Base-by-base conservation (phyloP, 2,113 vertebrate species). In the Stegastes partitus region DNA sequence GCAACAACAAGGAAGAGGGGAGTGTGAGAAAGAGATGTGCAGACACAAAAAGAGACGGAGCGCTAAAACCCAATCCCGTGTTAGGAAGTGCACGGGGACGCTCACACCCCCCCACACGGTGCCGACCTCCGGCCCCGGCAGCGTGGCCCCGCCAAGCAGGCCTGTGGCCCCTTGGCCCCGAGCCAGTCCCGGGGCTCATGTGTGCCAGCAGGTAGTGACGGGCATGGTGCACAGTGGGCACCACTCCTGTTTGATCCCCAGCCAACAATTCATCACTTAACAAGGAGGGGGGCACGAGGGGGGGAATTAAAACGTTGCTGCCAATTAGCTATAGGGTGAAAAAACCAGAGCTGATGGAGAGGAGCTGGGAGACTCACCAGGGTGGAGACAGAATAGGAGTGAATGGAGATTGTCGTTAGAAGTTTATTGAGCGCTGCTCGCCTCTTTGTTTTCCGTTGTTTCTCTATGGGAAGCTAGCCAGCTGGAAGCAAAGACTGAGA, bases 191-290 rank as follows among this genome's bases (percentile, higher is more conserved):
- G 84, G 91, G 81, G 87, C 95, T 96, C 95, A 94, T 94, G 82
- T 74, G 84, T 79, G 90, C 94, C 88, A 94, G 96, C 94, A 92
- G 95, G 95, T 95, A 96, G 93, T 89, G 95, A 95, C 89, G 93
- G 92, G 88, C 94, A 88, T 68, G 92, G 92, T 34, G 88, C 87
- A 81, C 81, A 81, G 73, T 77, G 85, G 87, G 78, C 67, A 89
- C 67, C 65, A 85, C 93, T 91, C 65, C 86, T 45, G 95, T 97
- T 95, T 98, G 94, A 98, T 97, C 94, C 90, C 53, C 0, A 57
- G 95, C 96, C 97, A 99, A 95, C 95, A 95, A 96, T 96, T 97
- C 96, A 97, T 95, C 96, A 92, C 96, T 96, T 96, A 95, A 96
- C 96, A 96, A 95, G 94, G 91, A 77, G 73, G 58, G 57, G 76